Percentiles rank a stretch among this genome's conserved stretches.
Conservation (phyloP, 2,113 vertebrate genomes). For the Trogon melanurus region DNA sequence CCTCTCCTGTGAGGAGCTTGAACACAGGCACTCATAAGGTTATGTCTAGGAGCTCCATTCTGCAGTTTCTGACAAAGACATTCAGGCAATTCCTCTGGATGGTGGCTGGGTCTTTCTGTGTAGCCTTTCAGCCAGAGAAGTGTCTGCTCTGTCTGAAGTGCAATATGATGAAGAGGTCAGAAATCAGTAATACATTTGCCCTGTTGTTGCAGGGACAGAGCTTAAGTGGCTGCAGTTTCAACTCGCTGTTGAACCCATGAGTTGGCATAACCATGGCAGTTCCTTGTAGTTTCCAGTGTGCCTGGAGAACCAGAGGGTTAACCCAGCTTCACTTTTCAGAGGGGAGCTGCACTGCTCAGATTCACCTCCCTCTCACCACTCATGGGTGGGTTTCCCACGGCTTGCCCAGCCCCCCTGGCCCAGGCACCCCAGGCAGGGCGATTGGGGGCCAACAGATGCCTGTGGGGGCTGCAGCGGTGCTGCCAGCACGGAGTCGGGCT, state of each 20-base stretch:
- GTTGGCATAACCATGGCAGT: rapidly evolving
- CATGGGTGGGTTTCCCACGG: neutral
- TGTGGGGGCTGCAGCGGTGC: neutral
- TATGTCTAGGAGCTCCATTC: neutral
- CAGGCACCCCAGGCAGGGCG: rapidly evolving
- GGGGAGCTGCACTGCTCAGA: neutral
- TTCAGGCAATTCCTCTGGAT: neutral
- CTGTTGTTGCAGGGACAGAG: neutral
- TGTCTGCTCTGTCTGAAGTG: neutral
- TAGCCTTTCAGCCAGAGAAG: neutral
- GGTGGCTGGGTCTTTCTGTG: neutral
- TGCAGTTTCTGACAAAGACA: neutral
- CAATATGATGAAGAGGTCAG: neutral
- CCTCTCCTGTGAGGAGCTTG: neutral
- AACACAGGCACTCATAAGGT: neutral
- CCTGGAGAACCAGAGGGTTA: neutral
- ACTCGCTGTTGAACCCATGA: neutral
- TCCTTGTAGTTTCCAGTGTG: neutral
- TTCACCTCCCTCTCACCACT: rapidly evolving
- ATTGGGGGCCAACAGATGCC: neutral
- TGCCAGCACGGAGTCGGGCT: neutral
- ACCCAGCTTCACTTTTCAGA: neutral
- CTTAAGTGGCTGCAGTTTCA: neutral
- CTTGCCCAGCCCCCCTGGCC: neutral
- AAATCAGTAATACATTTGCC: neutral